Conservation (phyloP, 2,888 invertebrate species). For the Dioctria rufipes region DNA sequence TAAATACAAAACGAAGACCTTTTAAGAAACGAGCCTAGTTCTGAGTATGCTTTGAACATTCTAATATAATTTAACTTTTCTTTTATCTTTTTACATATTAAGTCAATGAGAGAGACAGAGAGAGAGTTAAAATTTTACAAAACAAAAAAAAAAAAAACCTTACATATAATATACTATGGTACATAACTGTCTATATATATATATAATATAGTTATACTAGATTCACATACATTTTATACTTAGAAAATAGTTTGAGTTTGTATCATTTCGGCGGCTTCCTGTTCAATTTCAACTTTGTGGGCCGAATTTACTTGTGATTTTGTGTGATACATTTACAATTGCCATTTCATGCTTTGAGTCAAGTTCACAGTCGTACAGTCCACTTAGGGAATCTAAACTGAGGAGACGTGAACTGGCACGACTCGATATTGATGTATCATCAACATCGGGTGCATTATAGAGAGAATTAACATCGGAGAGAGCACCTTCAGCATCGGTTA, state of each 20-base stretch:
- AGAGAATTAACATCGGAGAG: conserved; percentile 90
- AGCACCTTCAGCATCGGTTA: conserved; percentile 90
- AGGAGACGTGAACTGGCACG: conserved; percentile 87
- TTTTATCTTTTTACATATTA: conserved; percentile 29
- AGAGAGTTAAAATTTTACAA: conserved; percentile 45
- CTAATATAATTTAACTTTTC: conserved; percentile 8
- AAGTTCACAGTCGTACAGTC: conserved; percentile 81
- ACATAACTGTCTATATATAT: conserved; percentile 42
- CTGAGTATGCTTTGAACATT: conserved; percentile 30
- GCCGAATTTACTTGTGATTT: conserved; percentile 71
- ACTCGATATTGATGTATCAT: conserved; percentile 85
- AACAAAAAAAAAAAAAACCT: conserved; percentile 27
- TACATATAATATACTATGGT: conserved; percentile 41
- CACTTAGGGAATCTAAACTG: conserved; percentile 85
- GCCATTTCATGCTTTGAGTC: conserved; percentile 72
- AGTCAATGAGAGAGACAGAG: conserved; percentile 13
- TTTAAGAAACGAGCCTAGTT: neutral
- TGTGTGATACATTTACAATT: conserved; percentile 71
- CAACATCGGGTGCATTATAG: conserved; percentile 79
- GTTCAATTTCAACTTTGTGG: conserved; percentile 63
- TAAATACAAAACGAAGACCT: too few species aligned
- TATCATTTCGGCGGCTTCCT: neutral
- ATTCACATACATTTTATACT: conserved; percentile 6
- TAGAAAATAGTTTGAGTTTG: conserved; percentile 31
- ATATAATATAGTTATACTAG: too few species aligned